Conservation (phyloP, 35 echinoderm and acorn worm species). For the Stichopus chloronotus region DNA sequence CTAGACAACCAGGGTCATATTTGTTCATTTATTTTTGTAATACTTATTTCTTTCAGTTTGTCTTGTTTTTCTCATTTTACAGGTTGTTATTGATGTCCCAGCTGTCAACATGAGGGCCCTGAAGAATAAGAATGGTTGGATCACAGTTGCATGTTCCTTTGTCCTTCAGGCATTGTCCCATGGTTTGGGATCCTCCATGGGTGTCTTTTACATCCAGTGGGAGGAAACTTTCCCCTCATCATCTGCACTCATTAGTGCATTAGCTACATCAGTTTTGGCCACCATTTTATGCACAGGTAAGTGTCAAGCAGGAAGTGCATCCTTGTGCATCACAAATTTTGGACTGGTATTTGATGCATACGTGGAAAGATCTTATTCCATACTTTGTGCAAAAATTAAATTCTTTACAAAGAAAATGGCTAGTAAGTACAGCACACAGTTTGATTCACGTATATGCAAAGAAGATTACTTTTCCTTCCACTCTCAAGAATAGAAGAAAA, state of each 20-base stretch:
- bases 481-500: too few species aligned
- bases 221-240: background rate
- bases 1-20: too few species aligned
- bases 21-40: too few species aligned
- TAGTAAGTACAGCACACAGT: background rate
- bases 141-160: constrained; percentile 37
- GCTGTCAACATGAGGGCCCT: background rate
- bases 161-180: constrained; percentile 47
- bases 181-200: constrained; percentile 56
- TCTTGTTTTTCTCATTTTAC: background rate
- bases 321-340: background rate
- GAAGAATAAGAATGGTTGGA: constrained; percentile 50
- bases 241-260: constrained; percentile 2
- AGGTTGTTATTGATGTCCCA: background rate
- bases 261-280: constrained; percentile 47
- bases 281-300: constrained; percentile 59
- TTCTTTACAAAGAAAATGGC: background rate
- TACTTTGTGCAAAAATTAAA: background rate
- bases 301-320: background rate
- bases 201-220: constrained; percentile 52
- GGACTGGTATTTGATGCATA: background rate
- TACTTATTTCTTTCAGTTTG: background rate
- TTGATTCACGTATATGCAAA: background rate
- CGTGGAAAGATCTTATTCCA: background rate
- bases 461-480: too few species aligned